A percentile compares a stretch with the other conserved stretches of the same genome.
phyloP scores from a whole-genome alignment of 2,113 vertebrate species.

The Cyphomyrus plagiostoma region DNA sequence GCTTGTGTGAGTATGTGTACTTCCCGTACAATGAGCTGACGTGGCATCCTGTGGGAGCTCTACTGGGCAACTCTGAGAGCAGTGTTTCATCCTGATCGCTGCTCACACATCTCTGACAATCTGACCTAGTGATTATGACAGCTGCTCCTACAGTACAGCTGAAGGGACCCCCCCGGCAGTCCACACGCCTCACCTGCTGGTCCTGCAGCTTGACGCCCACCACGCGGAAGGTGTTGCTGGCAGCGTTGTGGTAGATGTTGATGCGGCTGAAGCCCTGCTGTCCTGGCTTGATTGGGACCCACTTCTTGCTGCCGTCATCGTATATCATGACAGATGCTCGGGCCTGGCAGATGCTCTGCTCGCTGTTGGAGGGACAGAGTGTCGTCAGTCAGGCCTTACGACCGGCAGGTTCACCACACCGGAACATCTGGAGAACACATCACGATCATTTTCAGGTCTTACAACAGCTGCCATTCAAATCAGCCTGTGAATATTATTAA shows the following conservation, averaged over 20 bases:
- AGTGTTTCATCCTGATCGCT: background rate
- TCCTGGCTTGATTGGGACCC: conserved; percentile 96
- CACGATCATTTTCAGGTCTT: background rate
- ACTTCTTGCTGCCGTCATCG: conserved; percentile 99
- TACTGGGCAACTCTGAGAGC: background rate
- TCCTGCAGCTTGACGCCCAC: conserved; percentile 99
- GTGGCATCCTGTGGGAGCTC: background rate
- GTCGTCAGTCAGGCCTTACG: background rate
- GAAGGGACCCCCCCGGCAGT: background rate
- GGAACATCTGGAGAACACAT: background rate
- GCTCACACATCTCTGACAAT: background rate
- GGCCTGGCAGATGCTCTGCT: conserved; percentile 99
- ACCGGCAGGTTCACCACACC: background rate
- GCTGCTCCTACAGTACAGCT: background rate
- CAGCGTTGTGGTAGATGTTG: conserved; percentile 98
- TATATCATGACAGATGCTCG: conserved; percentile 99
- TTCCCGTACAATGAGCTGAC: too few species aligned
- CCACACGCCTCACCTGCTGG: conserved; percentile 36
- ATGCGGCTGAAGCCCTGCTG: conserved; percentile 99
- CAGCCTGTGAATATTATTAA: background rate
- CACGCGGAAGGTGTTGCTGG: conserved; percentile 93
- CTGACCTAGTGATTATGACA: background rate
- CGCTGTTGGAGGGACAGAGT: conserved; percentile 56
- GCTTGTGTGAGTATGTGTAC: too few species aligned
- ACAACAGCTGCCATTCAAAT: background rate